Evolutionary conservation across 1,140 invertebrate genomes (phyloP), one percentile per base, ranked within the genome.

Genomic region (Heliconius nattereri): DNA sequence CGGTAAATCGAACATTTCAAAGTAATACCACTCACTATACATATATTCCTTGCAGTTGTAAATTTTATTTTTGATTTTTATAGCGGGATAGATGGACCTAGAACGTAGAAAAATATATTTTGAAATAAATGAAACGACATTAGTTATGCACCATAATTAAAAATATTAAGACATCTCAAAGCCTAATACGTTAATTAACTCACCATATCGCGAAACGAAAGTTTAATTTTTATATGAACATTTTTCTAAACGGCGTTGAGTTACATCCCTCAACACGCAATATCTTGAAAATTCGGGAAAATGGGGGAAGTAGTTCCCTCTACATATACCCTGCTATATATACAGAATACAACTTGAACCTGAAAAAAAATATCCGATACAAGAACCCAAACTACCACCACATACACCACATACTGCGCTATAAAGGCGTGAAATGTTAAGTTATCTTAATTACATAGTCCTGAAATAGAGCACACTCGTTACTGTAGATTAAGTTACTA

Each of bases 401-500:
- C 49, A 23, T 57, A 66, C 26, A 66, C 13, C 23, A 29, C 11
- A 13, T 13, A 66, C 54, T 66, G 26, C 9, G 26, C 60, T 3
- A 16, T 66, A 13, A 66, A 29, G 60, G 13, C 26, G 23, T 29
- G 11, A 66, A 60, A 75, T 60, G 49, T 40, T 23, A 75, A 20
- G 66, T 37, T 37, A 76, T 29, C 23, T 74, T 74, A 66, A 76
- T 76, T 76, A 60, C 57, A n/a, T 76, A 76, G 29, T 40, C 13
- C 57, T 54, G 29, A 75, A 66, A 23, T 66, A 40, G 74, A 76
- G 74, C 74, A 49, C 49, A 32, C 70, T 72, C 60, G 13, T 49
- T 78, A 78, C 29, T 57, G 20, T 54, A 72, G 45, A 72, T 72
- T 60, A 75, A 78, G 49, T 78, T 72, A 72, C 57, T 78, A 78